Percentiles rank a stretch among this genome's conserved stretches.
phyloP scores from a whole-genome alignment of 2,888 invertebrate species.

The Adineta ricciae region DNA sequence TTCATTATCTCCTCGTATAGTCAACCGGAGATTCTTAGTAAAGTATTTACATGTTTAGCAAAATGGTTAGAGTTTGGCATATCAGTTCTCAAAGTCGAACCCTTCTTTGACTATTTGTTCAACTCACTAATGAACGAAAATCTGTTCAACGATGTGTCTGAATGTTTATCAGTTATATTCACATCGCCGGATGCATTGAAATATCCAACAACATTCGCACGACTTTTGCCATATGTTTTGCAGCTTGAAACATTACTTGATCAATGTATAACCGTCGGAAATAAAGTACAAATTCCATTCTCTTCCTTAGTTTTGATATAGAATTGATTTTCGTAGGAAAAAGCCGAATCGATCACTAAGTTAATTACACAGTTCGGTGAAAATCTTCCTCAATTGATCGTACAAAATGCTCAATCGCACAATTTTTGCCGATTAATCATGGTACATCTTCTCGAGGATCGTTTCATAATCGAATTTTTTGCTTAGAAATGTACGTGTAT shows the following conservation, averaged over 20 bases:
- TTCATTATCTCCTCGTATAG: not conserved
- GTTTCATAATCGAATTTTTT: not conserved
- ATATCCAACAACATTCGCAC: constrained; percentile 56
- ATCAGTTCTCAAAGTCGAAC: constrained; percentile 50
- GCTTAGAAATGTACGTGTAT: constrained; percentile 63
- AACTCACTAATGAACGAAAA: constrained; percentile 44
- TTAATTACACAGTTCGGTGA: constrained; percentile 59
- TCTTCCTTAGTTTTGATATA: not conserved
- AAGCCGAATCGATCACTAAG: constrained; percentile 45
- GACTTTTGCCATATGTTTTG: constrained; percentile 57
- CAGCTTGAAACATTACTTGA: constrained; percentile 39
- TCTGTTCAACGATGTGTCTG: constrained; percentile 58
- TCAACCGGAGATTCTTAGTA: constrained; percentile 38
- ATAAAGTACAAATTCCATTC: not conserved
- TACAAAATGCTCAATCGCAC: constrained; percentile 51
- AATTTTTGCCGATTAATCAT: constrained; percentile 63
- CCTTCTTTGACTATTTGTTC: constrained; percentile 43
- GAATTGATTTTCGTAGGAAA: constrained; percentile 54
- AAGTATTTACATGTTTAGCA: constrained; percentile 47
- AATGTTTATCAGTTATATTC: constrained; percentile 57
- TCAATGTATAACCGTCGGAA: not conserved
- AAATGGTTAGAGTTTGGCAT: constrained; percentile 60
- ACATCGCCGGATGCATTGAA: constrained; percentile 59
- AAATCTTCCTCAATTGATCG: constrained; percentile 59
- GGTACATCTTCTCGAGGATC: too few relatives aligned